phyloP scores from a whole-genome alignment of 2,113 vertebrate species.

The Onychostoma macrolepis region DNA sequence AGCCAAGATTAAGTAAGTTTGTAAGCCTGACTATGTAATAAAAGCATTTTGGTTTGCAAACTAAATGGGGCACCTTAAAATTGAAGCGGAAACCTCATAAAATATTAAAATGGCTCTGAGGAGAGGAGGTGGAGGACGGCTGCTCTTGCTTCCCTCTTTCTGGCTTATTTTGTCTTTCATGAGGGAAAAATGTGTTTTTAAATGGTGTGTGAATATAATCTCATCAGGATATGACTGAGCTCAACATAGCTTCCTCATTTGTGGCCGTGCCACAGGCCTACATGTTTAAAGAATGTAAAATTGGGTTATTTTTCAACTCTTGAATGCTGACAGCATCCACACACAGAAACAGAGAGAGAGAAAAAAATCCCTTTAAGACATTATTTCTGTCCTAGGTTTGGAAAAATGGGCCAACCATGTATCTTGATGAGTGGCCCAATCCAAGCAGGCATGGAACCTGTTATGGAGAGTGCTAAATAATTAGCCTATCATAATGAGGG shows the following conservation, averaged over 20 bases:
- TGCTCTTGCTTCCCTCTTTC: background rate
- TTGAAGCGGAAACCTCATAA: background rate
- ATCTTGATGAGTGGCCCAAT: conserved; percentile 34
- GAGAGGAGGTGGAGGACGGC: background rate
- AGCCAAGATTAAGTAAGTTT: background rate
- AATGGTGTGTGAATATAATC: background rate
- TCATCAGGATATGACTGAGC: background rate
- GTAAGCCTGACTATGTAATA: conserved; percentile 38
- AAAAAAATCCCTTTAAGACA: background rate
- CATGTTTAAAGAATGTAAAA: conserved; percentile 18
- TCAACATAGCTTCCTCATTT: background rate
- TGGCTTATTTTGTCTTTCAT: conserved; percentile 18
- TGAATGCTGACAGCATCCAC: background rate
- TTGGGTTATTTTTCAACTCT: conserved; percentile 13
- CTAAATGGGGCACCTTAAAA: conserved; percentile 24
- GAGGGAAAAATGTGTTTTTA: background rate
- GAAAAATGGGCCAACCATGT: conserved; percentile 29
- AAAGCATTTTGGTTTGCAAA: conserved; percentile 40
- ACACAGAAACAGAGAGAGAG: background rate
- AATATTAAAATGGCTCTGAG: conserved; percentile 40
- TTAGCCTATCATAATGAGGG: conserved; percentile 45
- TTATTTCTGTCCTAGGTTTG: background rate
- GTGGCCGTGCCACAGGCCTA: background rate
- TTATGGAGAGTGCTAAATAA: conserved; percentile 42
- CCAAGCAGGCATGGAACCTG: conserved; percentile 8